Base-by-base conservation (phyloP, 2,888 invertebrate genomes). In the Phyllotreta striolata region DNA sequence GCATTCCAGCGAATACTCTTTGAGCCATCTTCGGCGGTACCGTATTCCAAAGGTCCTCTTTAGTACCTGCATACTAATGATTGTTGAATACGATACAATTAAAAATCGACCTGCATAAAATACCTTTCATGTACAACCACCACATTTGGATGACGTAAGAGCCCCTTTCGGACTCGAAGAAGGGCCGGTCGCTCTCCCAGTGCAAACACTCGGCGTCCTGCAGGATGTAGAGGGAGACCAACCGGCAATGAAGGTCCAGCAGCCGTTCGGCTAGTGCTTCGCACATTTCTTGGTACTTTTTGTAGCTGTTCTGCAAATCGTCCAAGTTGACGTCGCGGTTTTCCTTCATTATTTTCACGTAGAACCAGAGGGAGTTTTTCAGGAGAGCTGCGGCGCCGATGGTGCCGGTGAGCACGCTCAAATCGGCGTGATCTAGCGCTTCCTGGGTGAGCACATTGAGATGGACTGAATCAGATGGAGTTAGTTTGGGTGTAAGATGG, bases 11-110 rank as follows among this genome's bases (percentile, higher is more conserved):
- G 73, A 92, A 91, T 55, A 94, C 90, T 70, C 93, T 85, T 76
- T 93, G 92, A 0, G 93, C 93, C 89, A 93, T 92, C 79, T 91
- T 89, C 0, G 93, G 93, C 0, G 94, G 93, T n/a, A 93, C 92
- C 0, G 92, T 92, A 73, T 89, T 91, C 93, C 93, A 94, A 41
- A 94, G 83, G 81, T 93, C 92, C 72, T 91, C 87, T 75, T 87
- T 88, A 40, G 91, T 91, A 3, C 92, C 93, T 88, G 24, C 24
- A 24, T 24, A 24, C 1, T n/a, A 24, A 24, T 24, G n/a, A n/a
- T 24, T 24, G 24, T 24, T 24, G 1, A 24, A 24, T 3, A 24
- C n/a, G n/a, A n/a, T n/a, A 24, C 4, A 24, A 24, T 24, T 24
- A 24, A 40, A 14, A n/a, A 2, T 66, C 7, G 10, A 43, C 47